Percentiles rank a stretch among this genome's conserved stretches.
Conservation (phyloP, 2,113 vertebrate genomes). For the Cynoglossus semilaevis region DNA sequence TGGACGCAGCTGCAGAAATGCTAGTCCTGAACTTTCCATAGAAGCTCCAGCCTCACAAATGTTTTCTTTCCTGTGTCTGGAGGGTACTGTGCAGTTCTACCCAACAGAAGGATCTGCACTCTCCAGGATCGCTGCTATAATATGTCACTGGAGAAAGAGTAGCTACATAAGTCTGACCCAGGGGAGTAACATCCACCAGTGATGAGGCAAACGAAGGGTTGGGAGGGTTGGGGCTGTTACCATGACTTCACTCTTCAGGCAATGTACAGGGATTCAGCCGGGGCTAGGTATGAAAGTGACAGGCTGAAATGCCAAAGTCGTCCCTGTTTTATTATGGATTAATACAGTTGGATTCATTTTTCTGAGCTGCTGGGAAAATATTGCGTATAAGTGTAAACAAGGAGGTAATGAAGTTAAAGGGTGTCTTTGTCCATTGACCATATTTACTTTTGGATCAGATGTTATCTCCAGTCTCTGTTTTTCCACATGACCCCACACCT, state of each 20-base stretch:
- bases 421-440: too few species aligned
- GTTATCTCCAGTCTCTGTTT: too few species aligned
- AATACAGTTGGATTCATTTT: too few species aligned
- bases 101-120: conserved; percentile 8
- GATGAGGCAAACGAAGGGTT: conserved; percentile 32
- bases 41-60: conserved; percentile 8
- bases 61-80: conserved; percentile 6
- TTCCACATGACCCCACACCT: too few species aligned
- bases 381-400: too few species aligned
- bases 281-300: conserved; percentile 16
- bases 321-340: too few species aligned
- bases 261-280: conserved; percentile 16
- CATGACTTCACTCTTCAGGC: conserved; percentile 53
- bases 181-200: conserved; percentile 55
- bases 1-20: conserved; percentile 47
- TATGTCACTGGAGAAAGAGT: conserved; percentile 46
- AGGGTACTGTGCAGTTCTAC: conserved; percentile 11
- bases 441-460: too few species aligned
- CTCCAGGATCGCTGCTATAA: conserved; percentile 28
- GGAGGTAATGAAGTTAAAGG: too few species aligned
- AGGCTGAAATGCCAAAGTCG: too few species aligned
- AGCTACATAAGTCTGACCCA: conserved; percentile 42
- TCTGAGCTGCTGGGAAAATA: too few species aligned
- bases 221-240: conserved; percentile 52
- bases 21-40: conserved; percentile 27